Conservation (phyloP, 2,113 vertebrate species). For the Rhagologus leucostigma region DNA sequence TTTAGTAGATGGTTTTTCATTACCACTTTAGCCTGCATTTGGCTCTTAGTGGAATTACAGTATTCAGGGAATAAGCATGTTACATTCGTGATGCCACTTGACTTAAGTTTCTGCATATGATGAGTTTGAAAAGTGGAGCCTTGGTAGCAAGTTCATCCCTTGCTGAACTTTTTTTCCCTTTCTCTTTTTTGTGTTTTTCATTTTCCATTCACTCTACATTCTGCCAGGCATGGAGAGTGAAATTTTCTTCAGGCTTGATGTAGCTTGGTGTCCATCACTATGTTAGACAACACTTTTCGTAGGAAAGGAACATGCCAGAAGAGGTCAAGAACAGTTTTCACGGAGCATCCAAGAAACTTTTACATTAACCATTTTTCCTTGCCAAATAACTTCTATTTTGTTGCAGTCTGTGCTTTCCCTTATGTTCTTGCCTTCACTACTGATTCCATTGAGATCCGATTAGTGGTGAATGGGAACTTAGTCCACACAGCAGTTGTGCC, state of each 20-base stretch:
- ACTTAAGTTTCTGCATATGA: background rate
- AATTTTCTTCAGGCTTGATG: background rate
- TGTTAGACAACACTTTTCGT: background rate
- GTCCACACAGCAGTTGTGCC: constrained; percentile 96
- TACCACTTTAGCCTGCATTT: background rate
- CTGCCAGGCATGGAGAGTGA: background rate
- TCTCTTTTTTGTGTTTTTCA: background rate
- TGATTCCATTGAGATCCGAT: constrained; percentile 96
- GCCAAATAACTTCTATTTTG: background rate
- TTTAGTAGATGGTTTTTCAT: background rate
- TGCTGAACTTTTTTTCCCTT: background rate
- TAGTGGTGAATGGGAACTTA: constrained; percentile 97
- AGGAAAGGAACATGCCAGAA: background rate
- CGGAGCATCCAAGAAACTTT: background rate
- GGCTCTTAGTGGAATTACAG: background rate
- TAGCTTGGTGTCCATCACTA: background rate
- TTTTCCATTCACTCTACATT: background rate
- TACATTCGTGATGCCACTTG: background rate
- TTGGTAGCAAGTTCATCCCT: background rate
- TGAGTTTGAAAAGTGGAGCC: background rate
- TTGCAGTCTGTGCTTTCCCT: constrained; percentile 95
- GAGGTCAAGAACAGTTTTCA: background rate
- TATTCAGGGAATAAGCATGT: background rate
- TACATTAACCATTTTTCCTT: background rate
- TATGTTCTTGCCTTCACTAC: constrained; percentile 97